phyloP scores from a whole-genome alignment of 2,888 invertebrate species.

The Nymphalis polychloros region DNA sequence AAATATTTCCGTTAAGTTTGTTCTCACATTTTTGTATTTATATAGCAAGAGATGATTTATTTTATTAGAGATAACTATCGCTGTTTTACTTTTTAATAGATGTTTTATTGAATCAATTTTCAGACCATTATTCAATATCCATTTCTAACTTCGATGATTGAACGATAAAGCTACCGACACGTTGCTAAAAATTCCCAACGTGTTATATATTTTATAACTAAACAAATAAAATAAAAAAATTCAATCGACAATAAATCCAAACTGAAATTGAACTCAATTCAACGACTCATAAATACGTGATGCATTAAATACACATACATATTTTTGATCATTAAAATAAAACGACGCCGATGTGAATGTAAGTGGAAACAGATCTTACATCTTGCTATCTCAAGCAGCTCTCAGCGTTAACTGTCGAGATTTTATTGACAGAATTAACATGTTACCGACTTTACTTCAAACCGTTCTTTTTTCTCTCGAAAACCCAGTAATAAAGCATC shows the following conservation, averaged over 20 bases:
- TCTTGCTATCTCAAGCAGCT: constrained; percentile 30
- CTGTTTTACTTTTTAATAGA: neutral
- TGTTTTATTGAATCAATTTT: no score
- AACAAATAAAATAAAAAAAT: no score
- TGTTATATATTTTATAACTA: no score
- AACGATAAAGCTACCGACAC: no score
- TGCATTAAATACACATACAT: neutral
- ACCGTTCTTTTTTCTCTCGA: constrained; percentile 51
- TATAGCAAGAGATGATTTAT: neutral
- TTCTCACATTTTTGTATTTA: constrained; percentile 17
- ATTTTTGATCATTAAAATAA: constrained; percentile 21
- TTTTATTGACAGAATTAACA: constrained; percentile 75
- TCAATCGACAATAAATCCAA: neutral
- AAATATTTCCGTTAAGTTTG: constrained; percentile 30
- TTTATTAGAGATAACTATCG: neutral
- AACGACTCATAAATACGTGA: neutral
- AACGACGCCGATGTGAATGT: constrained; percentile 6
- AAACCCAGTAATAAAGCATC: constrained; percentile 69
- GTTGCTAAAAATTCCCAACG: no score
- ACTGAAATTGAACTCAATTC: neutral
- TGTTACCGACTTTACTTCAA: constrained; percentile 66
- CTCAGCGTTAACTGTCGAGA: constrained; percentile 38
- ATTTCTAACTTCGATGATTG: no score
- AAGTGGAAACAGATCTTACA: constrained; percentile 24
- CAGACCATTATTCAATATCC: no score